Conservation (phyloP, 2,113 vertebrate species). For the Camelus dromedarius region DNA sequence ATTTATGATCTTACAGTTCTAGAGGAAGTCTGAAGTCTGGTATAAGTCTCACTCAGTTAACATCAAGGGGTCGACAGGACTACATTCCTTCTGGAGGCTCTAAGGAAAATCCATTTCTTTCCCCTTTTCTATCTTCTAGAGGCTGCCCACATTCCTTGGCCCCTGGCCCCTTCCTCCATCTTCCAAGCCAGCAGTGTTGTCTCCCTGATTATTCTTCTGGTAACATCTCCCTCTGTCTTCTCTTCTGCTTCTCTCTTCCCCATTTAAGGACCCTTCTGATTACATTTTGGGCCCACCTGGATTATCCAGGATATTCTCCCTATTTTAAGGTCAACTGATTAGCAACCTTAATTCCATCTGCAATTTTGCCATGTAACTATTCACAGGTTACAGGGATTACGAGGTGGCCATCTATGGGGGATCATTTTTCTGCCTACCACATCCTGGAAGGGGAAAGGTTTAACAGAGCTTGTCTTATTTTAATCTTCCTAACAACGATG, state of each 20-base stretch:
- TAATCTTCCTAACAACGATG: not conserved
- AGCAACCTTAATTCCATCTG: not conserved
- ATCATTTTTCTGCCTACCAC: not conserved
- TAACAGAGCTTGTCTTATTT: not conserved
- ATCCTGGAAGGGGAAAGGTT: not conserved
- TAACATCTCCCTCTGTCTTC: not conserved
- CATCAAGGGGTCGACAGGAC: too few relatives aligned
- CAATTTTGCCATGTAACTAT: not conserved
- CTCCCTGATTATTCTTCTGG: fast-evolving
- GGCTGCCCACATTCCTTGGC: too few relatives aligned
- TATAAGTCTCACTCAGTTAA: not conserved
- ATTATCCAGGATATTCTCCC: not conserved
- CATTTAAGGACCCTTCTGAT: not conserved
- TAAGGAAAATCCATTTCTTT: too few relatives aligned
- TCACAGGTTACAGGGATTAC: not conserved
- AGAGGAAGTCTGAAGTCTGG: not conserved
- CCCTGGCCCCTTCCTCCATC: not conserved
- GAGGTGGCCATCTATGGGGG: not conserved
- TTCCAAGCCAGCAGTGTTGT: not conserved
- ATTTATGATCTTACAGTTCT: too few relatives aligned
- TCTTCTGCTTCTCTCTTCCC: not conserved
- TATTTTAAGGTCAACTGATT: not conserved
- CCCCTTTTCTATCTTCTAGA: too few relatives aligned
- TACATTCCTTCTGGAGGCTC: too few relatives aligned
- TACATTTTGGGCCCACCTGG: not conserved